phyloP scores from a whole-genome alignment of 2,888 invertebrate genomes.

The Microctonus aethiopoides region DNA sequence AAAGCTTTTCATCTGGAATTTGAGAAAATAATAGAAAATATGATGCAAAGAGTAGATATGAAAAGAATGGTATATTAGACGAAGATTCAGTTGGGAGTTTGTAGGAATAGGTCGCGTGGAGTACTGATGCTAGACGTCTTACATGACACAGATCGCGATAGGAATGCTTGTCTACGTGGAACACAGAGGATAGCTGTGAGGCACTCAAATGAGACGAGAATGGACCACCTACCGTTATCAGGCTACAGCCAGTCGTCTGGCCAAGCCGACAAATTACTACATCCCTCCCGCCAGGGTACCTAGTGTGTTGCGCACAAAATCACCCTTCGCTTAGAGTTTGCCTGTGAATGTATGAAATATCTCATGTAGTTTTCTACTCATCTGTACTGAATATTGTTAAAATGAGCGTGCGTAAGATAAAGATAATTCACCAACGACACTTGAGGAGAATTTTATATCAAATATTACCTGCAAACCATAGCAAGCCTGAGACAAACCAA shows the following conservation, averaged over 20 bases:
- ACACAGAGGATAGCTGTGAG: constrained; percentile 44
- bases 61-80: constrained; percentile 17
- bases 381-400: background rate
- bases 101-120: constrained; percentile 18
- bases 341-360: constrained; percentile 5
- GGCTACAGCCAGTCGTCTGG: constrained; percentile 62
- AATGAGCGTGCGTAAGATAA: no score
- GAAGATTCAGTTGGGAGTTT: constrained; percentile 44
- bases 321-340: constrained; percentile 39
- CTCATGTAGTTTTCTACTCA: background rate
- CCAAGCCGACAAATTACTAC: constrained; percentile 66
- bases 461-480: no score
- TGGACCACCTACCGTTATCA: constrained; percentile 65
- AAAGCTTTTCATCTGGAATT: no score
- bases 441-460: no score
- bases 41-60: no score
- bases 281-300: constrained; percentile 51
- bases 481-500: no score
- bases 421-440: no score
- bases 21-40: no score
- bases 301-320: constrained; percentile 42
- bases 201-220: constrained; percentile 60
- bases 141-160: constrained; percentile 28
- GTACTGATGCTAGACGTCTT: constrained; percentile 30
- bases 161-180: constrained; percentile 42